phyloP scores from a whole-genome alignment of 2,113 vertebrate genomes.

The Sarotherodon lohbergeri region DNA sequence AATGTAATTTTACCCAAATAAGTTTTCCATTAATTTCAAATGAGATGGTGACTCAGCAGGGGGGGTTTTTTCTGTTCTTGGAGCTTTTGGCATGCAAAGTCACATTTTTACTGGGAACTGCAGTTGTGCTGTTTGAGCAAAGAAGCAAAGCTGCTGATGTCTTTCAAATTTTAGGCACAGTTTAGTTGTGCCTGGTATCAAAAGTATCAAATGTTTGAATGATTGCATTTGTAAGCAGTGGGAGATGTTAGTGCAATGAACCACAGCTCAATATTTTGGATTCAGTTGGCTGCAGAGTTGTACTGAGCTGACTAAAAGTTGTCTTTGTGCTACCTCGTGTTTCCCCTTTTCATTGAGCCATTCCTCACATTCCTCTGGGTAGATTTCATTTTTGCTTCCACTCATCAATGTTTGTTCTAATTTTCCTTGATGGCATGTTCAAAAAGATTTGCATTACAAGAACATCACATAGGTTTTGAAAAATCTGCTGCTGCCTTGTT shows the following conservation, averaged over 20 bases:
- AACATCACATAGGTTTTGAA: background rate
- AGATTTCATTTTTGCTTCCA: background rate
- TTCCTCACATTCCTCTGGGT: background rate
- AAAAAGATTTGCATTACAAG: background rate
- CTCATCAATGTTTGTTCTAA: background rate
- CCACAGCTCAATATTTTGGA: background rate
- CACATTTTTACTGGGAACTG: background rate
- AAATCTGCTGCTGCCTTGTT: background rate
- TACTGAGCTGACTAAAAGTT: background rate
- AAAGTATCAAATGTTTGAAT: background rate
- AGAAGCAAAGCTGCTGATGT: background rate
- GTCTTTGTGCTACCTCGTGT: slow-evolving; percentile 27
- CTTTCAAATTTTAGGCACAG: background rate
- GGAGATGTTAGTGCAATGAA: background rate
- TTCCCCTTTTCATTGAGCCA: background rate
- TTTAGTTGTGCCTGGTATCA: background rate
- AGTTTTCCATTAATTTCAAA: background rate
- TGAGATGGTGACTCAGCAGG: background rate
- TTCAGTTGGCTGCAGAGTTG: background rate
- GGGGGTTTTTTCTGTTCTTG: background rate
- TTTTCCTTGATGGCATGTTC: background rate
- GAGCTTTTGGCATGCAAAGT: background rate
- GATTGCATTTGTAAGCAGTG: background rate
- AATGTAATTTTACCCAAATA: background rate
- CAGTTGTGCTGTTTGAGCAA: background rate